Base-by-base conservation (phyloP, 2,797 vertebrate genomes). In the Amniataba percoides region DNA sequence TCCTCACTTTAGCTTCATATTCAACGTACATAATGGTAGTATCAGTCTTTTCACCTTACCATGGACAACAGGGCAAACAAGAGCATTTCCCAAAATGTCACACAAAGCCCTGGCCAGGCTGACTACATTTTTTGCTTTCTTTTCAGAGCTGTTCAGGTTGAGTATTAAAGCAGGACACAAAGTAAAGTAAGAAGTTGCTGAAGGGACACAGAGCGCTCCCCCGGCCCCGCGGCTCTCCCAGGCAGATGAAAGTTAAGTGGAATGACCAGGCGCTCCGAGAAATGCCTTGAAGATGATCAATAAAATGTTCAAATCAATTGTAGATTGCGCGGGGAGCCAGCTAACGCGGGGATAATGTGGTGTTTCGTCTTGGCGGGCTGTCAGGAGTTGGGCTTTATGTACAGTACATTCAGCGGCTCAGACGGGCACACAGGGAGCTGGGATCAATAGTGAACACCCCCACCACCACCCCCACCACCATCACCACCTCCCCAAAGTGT, bases 371-470 rank as follows among this genome's bases (percentile, higher is more conserved):
- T 4, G n/a, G 49, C 40, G 55, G 61, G 65, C 77, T 77, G 62
- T 71, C 71, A 64, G 57, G 49, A 71, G 57, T 19, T 34, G 0
- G 25, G 60, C 49, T 56, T 63, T 51, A 46, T 55, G 40, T 43
- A 57, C 59, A 16, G 34, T 21, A 31, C 12, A 55, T 34, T 40
- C 5, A 5, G 4, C 13, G 56, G 0, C 66, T 81, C 48, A 45
- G 63, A 70, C 56, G 77, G 45, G 27, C 60, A 52, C 27, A 70
- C 45, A 2, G 61, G 61, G 77, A 78, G 34, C 1, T 25, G 18
- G 80, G 58, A 87, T 89, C 81, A 58, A 89, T 84, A n/a, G n/a
- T n/a, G n/a, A n/a, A n/a, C n/a, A 80, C 58, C 46, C 27, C 52
- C 64, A 76, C 43, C 34, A 14, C 52, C 43, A 53, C 43, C 34